These are phyloP conservation scores for Chiloscyllium plagiosum DNA, from an alignment of 2,113 vertebrate species.

Conservation along the genomic window DNA sequence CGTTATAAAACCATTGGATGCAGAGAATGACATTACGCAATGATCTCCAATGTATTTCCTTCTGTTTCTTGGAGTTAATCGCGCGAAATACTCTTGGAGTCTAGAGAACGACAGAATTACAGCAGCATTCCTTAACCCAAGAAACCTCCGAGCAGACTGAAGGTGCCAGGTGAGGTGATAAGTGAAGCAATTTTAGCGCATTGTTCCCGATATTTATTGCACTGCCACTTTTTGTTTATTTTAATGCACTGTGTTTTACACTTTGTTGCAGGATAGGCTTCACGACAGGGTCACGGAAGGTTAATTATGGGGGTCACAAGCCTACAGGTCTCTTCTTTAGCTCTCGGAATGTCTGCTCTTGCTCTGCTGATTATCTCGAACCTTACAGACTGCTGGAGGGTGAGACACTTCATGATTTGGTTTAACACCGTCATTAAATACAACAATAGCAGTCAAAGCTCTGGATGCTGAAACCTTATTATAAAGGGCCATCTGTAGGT, in stretches of 20 bases:
- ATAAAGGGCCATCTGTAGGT: neutral
- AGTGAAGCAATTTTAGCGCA: neutral
- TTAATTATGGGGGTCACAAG: neutral
- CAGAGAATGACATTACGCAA: neutral
- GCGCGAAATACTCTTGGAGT: neutral
- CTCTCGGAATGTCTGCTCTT: slow-evolving; percentile 39
- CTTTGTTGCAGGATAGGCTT: neutral
- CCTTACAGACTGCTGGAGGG: slow-evolving; percentile 47
- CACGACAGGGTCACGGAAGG: neutral
- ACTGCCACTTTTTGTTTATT: neutral
- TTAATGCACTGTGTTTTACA: neutral
- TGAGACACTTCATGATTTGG: slow-evolving; percentile 30
- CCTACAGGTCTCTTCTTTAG: slow-evolving; percentile 22
- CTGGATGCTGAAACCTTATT: neutral
- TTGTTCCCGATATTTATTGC: neutral
- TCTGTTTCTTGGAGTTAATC: neutral
- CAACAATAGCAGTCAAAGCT: neutral
- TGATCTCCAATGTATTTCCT: neutral
- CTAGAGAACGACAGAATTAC: neutral
- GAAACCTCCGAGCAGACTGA: neutral
- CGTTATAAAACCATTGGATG: neutral
- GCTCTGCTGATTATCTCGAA: slow-evolving; percentile 44
- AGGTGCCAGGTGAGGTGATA: neutral
- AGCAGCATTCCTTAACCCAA: neutral
- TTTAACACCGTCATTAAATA: neutral